Conservation (phyloP, 2,113 vertebrate species). For the Anthoscopus minutus region DNA sequence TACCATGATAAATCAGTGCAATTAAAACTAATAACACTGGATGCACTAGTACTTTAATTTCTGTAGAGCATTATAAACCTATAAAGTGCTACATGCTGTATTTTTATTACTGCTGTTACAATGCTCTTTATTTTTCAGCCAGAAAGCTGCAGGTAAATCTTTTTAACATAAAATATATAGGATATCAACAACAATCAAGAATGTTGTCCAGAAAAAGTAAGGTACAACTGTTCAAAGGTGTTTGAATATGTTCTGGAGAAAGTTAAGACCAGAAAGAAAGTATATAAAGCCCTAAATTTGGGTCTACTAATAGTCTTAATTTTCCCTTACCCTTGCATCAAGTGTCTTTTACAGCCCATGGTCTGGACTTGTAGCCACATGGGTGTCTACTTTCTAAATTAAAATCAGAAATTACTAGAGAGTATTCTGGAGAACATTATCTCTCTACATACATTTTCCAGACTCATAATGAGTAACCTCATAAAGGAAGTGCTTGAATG, state of each 20-base stretch:
- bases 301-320: neutral
- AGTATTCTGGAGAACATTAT: neutral
- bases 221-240: neutral
- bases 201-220: neutral
- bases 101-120: neutral
- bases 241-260: neutral
- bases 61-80: neutral
- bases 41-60: neutral
- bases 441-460: neutral
- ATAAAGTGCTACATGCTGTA: neutral
- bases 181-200: neutral
- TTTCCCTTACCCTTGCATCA: neutral
- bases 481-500: neutral
- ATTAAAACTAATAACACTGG: neutral
- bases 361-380: neutral
- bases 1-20: neutral
- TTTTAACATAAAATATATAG: neutral
- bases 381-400: neutral
- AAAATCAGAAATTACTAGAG: neutral
- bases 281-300: neutral
- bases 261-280: neutral
- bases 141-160: neutral
- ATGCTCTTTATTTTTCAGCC: neutral
- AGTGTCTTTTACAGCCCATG: rapidly evolving
- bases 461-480: neutral